phyloP scores from a whole-genome alignment of 1,140 invertebrate genomes.

The Prorops nasuta region DNA sequence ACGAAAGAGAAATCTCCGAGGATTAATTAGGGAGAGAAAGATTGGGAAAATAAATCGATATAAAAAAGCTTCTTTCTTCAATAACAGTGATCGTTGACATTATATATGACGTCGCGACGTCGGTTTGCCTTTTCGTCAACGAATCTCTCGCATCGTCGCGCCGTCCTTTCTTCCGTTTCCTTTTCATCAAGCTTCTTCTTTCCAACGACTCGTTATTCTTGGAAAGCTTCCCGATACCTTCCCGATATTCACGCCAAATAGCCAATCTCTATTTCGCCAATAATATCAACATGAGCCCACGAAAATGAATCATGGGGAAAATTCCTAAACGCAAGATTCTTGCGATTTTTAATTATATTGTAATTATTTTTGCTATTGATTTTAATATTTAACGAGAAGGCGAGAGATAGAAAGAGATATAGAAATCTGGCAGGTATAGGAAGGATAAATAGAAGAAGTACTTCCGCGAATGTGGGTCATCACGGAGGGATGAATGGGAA shows the following conservation, averaged over 20 bases:
- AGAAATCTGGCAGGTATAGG: neutral
- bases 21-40: too few species aligned
- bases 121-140: constrained; percentile 25
- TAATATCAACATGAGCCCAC: too few species aligned
- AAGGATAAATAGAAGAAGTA: constrained; percentile 4
- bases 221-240: neutral
- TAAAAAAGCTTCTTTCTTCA: too few species aligned
- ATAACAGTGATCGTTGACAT: too few species aligned
- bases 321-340: too few species aligned
- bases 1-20: neutral
- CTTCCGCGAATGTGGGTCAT: constrained; percentile 41
- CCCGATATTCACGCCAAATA: too few species aligned
- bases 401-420: neutral
- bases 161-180: constrained; percentile 22
- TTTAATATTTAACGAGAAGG: neutral
- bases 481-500: constrained; percentile 31
- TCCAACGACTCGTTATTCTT: neutral
- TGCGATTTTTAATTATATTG: neutral
- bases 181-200: neutral
- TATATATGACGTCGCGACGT: constrained; percentile 12
- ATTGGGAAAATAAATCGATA: too few species aligned
- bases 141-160: constrained; percentile 15
- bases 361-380: neutral
- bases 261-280: too few species aligned
- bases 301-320: too few species aligned